Base-by-base conservation (phyloP, 1,140 invertebrate genomes). In the Periplaneta americana region DNA sequence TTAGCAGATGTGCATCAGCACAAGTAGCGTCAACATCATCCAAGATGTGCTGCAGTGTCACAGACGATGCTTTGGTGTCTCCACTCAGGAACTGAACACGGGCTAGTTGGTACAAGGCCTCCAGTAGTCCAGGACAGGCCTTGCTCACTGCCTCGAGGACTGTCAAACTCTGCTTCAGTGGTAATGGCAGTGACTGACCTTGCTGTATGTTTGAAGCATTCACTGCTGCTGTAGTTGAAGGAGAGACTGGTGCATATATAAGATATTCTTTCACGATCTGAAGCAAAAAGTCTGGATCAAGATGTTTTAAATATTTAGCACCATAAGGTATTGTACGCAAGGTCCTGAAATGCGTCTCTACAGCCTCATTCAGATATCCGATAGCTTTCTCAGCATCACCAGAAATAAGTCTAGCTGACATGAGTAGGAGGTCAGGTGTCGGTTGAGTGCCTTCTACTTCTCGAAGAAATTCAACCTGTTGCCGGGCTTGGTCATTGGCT, bases 211-310 rank as follows among this genome's bases (percentile, higher is more conserved):
- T 35, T n/a, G 48, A 11, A 11, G 34, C n/a, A 74, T 34, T 48
- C 17, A 18, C 31, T 18, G 34, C 31, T 22, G 48, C 66, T 5
- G 17, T 13, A 32, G 39, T 48, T 17, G 81, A 77, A 28, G 76
- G 74, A 39, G 83, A 85, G 35, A 92, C 90, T 4, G 95, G 94
- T 39, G 93, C 91, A 89, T 95, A 93, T 82, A 93, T 88, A 13
- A 97, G 89, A 85, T 96, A 94, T 85, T 96, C 93, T 83, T 93
- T 91, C 13, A 94, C 93, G 13, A 98, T 90, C 83, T 96, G 92
- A 15, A 97, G 86, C 33, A 98, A 89, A 84, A 98, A 95, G 87
- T 97, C 95, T 4, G 97, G 95, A 89, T 99, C 95, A 34, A 99
- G 88, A 39, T 89, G 86, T 22, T 91, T 89, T 11, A 97, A 89